Evolutionary conservation across 2,113 vertebrate species (phyloP), one percentile per base, ranked within the genome.

Genomic region (Zeus faber): DNA sequence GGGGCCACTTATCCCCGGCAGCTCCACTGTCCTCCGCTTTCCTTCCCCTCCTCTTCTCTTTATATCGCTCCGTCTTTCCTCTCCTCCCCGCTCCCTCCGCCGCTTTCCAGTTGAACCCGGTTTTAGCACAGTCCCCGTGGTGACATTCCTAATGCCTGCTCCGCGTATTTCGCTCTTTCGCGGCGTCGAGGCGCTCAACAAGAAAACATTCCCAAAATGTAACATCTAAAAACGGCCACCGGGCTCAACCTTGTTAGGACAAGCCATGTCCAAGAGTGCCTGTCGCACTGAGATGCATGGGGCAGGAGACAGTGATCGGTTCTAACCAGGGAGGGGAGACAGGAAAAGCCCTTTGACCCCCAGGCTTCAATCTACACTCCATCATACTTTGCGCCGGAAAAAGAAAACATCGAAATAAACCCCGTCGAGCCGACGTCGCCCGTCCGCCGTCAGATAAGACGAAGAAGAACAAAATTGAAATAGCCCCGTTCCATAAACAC

Each of bases 361-460:
- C 16, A 47, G 56, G 79, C 74, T 73, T 78, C 76, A 70, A 54
- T 80, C 69, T 22, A 79, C 71, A 77, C 80, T 83, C 67, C 54
- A 83, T 88, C 75, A 73, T 82, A 87, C 70, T 81, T 77, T 80
- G 80, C 53, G 59, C 66, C 65, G 74, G 77, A 84, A 83, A 82
- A 85, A 82, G 77, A 71, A 82, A 83, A 77, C 68, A 68, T 85
- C 79, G 83, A 90, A 89, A 89, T 86, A 89, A 88, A 82, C 77
- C 72, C 78, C 65, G 77, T 80, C 76, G 76, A 80, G n/a, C 72
- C 71, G 67, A 63, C 79, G 75, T 67, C 82, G 80, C 87, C 83
- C 76, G 83, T 88, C 81, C 76, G 70, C 54, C 44, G 24, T 59
- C 61, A 84, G 88, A 91, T 88, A 87, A 87, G 82, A 88, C 82